These are phyloP conservation scores for Arizona elegans DNA, from an alignment of 2,113 vertebrate species.

Conservation along the genomic window DNA sequence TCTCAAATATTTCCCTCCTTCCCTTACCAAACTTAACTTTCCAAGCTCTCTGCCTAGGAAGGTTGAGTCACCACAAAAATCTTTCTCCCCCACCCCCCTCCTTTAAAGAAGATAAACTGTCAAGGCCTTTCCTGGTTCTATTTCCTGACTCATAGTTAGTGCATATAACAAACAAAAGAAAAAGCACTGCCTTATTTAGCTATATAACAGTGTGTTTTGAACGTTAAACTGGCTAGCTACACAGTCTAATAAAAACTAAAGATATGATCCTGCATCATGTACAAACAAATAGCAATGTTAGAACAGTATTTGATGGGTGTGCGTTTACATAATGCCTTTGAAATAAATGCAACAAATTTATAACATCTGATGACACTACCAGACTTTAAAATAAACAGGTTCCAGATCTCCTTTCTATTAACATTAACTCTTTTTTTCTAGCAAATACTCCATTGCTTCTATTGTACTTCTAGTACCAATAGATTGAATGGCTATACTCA, in stretches of 20 bases:
- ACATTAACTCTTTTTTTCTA: background rate
- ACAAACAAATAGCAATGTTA: background rate
- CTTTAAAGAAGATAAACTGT: constrained; percentile 14
- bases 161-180: background rate
- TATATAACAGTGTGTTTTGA: background rate
- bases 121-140: constrained; percentile 10
- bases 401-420: background rate
- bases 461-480: fast-evolving
- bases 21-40: background rate
- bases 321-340: background rate
- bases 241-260: fast-evolving
- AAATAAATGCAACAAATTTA: constrained; percentile 22
- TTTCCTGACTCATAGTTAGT: constrained; percentile 23
- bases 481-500: fast-evolving
- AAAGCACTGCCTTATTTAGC: constrained; percentile 49
- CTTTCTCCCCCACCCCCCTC: background rate
- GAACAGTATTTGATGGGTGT: background rate
- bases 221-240: fast-evolving
- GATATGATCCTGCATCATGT: background rate
- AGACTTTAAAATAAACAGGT: background rate
- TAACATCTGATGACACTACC: background rate
- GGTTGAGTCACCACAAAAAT: background rate
- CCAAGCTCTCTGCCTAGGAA: background rate
- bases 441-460: background rate
- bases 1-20: background rate